Evolutionary conservation across 2,797 vertebrate species (phyloP), one percentile per base, ranked within the genome.

Genomic region (Serranus cabrilla): DNA sequence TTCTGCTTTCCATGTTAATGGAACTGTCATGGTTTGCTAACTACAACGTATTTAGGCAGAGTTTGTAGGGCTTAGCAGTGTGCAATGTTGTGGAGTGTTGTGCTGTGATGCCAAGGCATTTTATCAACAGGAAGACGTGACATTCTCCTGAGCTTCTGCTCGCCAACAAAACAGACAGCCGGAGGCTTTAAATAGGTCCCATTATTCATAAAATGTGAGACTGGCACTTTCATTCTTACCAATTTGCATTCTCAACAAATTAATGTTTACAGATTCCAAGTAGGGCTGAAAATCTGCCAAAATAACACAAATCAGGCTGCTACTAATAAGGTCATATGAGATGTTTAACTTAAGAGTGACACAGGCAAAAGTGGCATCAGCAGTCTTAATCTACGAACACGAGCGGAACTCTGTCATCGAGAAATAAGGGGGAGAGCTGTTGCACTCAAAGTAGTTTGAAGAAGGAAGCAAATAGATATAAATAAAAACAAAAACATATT

Each of bases 71-170:
- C 23, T 59, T 27, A 27, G 74, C 56, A 64, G 46, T 63, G 81
- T 63, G 74, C 64, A 62, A 65, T n/a, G 62, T 63, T 73, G 56
- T 68, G 60, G 52, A 72, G 74, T 75, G 54, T 69, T 80, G 84
- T 74, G 81, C 71, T 85, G 86, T 69, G 64, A 83, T 7, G 62
- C 77, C 59, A 76, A 89, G 84, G 74, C 78, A 81, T 91, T 89
- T 88, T 59, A 81, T 76, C 59, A 63, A 83, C 76, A 90, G 85
- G 81, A 92, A 90, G 84, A 89, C 65, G 10, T 50, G 57, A 80
- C 78, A 5, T 84, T 76, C 76, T 58, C 66, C 69, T 45, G 61
- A 61, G 40, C 58, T 65, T 81, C 74, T 58, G 76, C 69, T 67
- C 27, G 5, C 67, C 46, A 23, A 62, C 70, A 43, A 40, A 57